A percentile compares a stretch with the other conserved stretches of the same genome.
phyloP scores from a whole-genome alignment of 2,888 invertebrate genomes.

The Mimas tiliae region DNA sequence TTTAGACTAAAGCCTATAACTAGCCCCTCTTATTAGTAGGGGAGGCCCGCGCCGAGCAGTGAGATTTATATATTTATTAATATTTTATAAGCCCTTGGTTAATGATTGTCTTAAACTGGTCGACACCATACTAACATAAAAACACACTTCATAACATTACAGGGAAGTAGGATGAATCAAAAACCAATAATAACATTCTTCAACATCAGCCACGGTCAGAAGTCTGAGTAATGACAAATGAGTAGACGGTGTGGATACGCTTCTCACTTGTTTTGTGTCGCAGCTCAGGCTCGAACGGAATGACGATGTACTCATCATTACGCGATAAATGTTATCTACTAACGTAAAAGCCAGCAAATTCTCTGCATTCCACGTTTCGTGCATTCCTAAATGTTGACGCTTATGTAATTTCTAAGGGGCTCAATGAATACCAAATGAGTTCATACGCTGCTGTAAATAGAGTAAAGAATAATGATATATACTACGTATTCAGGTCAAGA shows the following conservation, averaged over 20 bases:
- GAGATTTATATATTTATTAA: too few species aligned
- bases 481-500: not conserved
- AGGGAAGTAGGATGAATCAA: not conserved
- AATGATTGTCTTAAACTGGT: too few species aligned
- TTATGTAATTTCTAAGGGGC: conserved; percentile 19
- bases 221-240: conserved; percentile 13
- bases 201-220: conserved; percentile 27
- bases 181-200: conserved; percentile 38
- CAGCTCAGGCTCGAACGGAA: conserved; percentile 18
- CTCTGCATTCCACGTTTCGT: conserved; percentile 46
- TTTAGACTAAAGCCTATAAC: too few species aligned
- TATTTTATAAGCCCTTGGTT: too few species aligned
- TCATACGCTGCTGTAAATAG: not conserved
- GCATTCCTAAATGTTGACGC: conserved; percentile 42
- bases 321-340: conserved; percentile 41
- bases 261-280: too few species aligned
- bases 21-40: too few species aligned
- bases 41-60: too few species aligned
- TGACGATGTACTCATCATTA: conserved; percentile 40
- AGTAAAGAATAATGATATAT: not conserved
- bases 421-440: conserved; percentile 6
- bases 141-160: not conserved
- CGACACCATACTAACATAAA: not conserved
- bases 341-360: conserved; percentile 41
- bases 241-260: not conserved